Base-by-base conservation (phyloP, 2,888 invertebrate species). In the Xanthorhoe designata region DNA sequence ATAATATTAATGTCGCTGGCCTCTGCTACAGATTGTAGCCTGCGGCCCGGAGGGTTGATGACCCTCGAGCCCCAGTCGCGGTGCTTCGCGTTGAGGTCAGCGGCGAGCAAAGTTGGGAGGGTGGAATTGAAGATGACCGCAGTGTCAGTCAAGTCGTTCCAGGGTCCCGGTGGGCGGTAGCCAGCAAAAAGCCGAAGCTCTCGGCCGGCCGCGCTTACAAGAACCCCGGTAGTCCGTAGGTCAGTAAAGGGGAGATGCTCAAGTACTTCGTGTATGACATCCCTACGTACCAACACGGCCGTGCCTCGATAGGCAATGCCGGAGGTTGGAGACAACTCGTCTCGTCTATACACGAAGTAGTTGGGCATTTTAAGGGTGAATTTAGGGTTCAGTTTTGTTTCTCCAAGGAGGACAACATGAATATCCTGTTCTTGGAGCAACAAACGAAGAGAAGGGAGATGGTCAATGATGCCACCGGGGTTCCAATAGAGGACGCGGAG, bases 401-500 rank as follows among this genome's bases (percentile, higher is more conserved):
- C 47, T 0, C 47, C 47, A 5, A 47, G 47, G 0, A 47, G 17
- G 7, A 47, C 13, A 17, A 47, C 8, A 0, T 47, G 47, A 7
- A 47, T 6, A 6, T 47, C 29, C 47, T 61, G 61, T 0, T n/a
- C 0, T 45, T 61, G 61, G 53, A 57, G 32, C 24, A 66, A 32
- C 1, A 57, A 53, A 1, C 24, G 32, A 7, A 65, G 61, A n/a
- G n/a, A n/a, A n/a, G n/a, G n/a, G n/a, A n/a, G n/a, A n/a, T n/a
- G 61, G 1, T 1, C 1, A 0, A 2, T n/a, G 0, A 66, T 29
- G 24, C 66, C 61, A 17, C 66, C 66, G 32, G 57, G 13, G 35
- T 66, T 66, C 66, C 65, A 66, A 3, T 66, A 66, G 0, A 66
- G 15, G 3, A 66, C 7, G 1, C 66, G 35, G 0, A 35, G 13